A percentile compares a stretch with the other conserved stretches of the same genome.
These are phyloP conservation scores for Hydropsyche tenuis DNA, from an alignment of 1,140 invertebrate genomes.

Conservation along the genomic window DNA sequence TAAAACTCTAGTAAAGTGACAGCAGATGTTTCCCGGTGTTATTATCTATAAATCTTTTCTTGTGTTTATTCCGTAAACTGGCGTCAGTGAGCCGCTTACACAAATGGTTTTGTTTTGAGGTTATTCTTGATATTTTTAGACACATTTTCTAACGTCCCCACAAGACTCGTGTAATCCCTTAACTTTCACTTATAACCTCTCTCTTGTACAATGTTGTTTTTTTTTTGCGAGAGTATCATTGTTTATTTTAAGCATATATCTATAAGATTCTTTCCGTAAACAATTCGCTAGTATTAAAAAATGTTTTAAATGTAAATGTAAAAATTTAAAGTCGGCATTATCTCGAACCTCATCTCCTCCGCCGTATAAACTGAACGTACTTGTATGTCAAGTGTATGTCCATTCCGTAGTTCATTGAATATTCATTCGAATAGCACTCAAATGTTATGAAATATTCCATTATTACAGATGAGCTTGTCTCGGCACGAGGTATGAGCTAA, in stretches of 20 bases:
- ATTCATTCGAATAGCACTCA: not conserved
- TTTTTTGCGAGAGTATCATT: too few relatives aligned
- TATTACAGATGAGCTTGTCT: not conserved
- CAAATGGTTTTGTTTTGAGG: too few relatives aligned
- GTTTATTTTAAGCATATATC: too few relatives aligned
- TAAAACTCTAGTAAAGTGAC: constrained; percentile 31
- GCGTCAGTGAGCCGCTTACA: constrained; percentile 17
- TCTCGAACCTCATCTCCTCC: not conserved
- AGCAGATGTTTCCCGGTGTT: constrained; percentile 36
- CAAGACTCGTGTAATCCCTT: not conserved
- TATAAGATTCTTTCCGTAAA: too few relatives aligned
- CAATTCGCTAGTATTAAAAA: too few relatives aligned
- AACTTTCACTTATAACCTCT: too few relatives aligned
- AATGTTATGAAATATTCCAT: too few relatives aligned
- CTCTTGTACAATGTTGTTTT: too few relatives aligned
- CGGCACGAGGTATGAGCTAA: not conserved
- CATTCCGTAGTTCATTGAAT: not conserved
- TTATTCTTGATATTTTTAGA: constrained; percentile 38
- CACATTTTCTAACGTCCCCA: not conserved
- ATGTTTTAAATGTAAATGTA: not conserved
- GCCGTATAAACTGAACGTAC: not conserved
- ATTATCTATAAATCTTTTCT: constrained; percentile 40
- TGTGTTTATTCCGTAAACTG: constrained; percentile 35
- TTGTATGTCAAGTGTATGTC: not conserved
- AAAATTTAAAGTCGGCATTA: too few relatives aligned